Percentiles rank a stretch among this genome's conserved stretches.
Evolutionary conservation across 2,797 vertebrate species (phyloP).

Genomic region (Sebastes cheni): DNA sequence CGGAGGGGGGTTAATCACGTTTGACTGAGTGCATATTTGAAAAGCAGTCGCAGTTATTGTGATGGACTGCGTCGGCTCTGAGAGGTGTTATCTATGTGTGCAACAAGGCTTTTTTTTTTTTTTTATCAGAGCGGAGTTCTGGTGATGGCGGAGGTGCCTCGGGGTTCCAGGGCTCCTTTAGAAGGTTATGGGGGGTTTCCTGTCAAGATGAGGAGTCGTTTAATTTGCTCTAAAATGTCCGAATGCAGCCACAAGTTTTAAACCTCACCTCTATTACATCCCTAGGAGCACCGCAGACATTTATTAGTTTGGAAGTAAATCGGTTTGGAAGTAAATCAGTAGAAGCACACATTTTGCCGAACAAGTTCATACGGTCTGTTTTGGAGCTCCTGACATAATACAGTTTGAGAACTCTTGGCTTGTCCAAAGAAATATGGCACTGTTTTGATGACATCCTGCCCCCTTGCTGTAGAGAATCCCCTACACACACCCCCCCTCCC

Average conservation of each 20-base stretch:
- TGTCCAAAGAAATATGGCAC: background rate
- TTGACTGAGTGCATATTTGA: constrained; percentile 63
- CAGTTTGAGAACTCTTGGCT: background rate
- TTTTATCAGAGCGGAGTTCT: background rate
- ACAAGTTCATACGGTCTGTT: constrained; percentile 13
- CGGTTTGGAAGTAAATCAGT: constrained; percentile 12
- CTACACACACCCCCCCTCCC: background rate
- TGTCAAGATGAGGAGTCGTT: constrained; percentile 51
- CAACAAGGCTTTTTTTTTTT: background rate
- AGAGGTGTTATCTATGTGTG: constrained; percentile 20
- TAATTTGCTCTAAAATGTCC: constrained; percentile 39
- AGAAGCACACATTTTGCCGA: constrained; percentile 4
- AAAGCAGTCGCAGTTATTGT: constrained; percentile 54
- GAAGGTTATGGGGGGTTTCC: constrained; percentile 14
- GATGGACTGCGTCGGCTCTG: constrained; percentile 43
- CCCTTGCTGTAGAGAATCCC: constrained; percentile 20
- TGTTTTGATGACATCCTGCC: constrained; percentile 41
- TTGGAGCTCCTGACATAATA: background rate
- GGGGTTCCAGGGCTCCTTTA: background rate
- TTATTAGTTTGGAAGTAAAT: background rate
- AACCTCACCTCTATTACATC: background rate
- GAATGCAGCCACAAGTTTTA: constrained; percentile 4
- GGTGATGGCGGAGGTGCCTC: background rate
- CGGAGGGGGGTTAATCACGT: constrained; percentile 55
- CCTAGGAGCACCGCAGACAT: background rate